These are phyloP conservation scores for Ptychodera flava DNA, from an alignment of 35 echinoderm and acorn worm genomes.

Conservation along the genomic window DNA sequence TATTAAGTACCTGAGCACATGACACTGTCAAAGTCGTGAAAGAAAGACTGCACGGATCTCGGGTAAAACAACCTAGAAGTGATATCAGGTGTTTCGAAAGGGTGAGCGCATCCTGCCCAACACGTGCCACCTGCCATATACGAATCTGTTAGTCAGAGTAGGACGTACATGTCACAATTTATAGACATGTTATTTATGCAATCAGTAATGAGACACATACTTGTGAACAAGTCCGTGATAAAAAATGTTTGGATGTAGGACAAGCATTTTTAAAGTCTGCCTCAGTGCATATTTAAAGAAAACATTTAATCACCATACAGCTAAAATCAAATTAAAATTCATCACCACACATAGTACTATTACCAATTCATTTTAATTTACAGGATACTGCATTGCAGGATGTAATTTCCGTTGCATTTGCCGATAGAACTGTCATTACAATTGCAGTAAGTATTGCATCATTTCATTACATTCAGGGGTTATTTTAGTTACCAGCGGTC, in stretches of 20 bases:
- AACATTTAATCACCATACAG: not conserved
- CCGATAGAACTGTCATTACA: constrained; percentile 53
- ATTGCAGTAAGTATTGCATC: constrained; percentile 55
- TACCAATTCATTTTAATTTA: not conserved
- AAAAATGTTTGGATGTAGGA: not conserved
- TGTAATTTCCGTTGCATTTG: constrained; percentile 50
- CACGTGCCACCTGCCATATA: too few species aligned
- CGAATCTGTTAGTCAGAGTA: too few species aligned
- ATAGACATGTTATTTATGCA: not conserved
- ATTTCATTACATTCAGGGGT: too few species aligned
- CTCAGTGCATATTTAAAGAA: not conserved
- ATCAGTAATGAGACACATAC: not conserved
- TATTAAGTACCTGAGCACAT: too few species aligned
- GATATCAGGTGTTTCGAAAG: too few species aligned
- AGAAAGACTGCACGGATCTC: too few species aligned
- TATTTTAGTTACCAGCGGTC: too few species aligned
- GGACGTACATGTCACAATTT: not conserved
- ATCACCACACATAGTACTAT: not conserved
- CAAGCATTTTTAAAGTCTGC: not conserved
- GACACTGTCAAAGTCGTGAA: too few species aligned
- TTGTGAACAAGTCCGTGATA: not conserved
- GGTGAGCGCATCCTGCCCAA: too few species aligned
- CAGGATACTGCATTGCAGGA: constrained; percentile 56
- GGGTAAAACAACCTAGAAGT: too few species aligned
- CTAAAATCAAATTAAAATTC: not conserved